phyloP scores from a whole-genome alignment of 2,888 invertebrate species.

The Clistopyga incitator region DNA sequence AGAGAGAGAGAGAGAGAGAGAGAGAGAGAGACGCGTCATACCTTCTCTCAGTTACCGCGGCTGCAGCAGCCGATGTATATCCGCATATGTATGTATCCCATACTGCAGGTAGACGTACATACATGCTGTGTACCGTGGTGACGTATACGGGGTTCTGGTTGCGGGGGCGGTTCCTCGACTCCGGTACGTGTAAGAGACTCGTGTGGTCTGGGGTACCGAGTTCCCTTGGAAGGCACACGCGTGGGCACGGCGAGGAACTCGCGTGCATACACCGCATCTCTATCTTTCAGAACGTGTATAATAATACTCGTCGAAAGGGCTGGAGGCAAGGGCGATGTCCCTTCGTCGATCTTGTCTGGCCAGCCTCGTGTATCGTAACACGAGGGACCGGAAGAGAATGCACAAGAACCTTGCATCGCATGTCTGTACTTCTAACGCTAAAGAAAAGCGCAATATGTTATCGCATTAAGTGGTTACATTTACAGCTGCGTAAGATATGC shows the following conservation, averaged over 20 bases:
- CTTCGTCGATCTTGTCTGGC: constrained; percentile 50
- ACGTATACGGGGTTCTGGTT: constrained; percentile 52
- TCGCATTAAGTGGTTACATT: background rate
- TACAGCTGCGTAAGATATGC: background rate
- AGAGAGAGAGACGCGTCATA: constrained; percentile 73
- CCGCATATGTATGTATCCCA: constrained; percentile 50
- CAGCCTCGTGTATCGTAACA: constrained; percentile 13
- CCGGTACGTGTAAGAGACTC: constrained; percentile 38
- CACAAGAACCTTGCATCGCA: background rate
- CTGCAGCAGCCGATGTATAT: constrained; percentile 55
- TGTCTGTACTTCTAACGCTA: background rate
- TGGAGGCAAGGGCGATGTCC: constrained; percentile 42
- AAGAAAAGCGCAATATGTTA: background rate
- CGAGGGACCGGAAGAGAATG: constrained; percentile 53
- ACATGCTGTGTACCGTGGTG: constrained; percentile 35
- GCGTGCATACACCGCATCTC: constrained; percentile 54
- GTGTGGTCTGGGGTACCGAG: constrained; percentile 36
- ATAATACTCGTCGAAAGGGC: constrained; percentile 45
- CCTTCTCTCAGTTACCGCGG: constrained; percentile 71
- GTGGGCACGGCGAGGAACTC: constrained; percentile 51
- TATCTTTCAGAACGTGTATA: constrained; percentile 41
- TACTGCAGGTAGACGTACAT: constrained; percentile 51
- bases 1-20: too few relatives aligned
- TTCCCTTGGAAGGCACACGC: constrained; percentile 20
- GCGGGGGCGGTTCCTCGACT: constrained; percentile 62